Percentiles rank a stretch among this genome's conserved stretches.
Conservation (phyloP, 1,140 invertebrate genomes). For the Parasteatoda tepidariorum region DNA sequence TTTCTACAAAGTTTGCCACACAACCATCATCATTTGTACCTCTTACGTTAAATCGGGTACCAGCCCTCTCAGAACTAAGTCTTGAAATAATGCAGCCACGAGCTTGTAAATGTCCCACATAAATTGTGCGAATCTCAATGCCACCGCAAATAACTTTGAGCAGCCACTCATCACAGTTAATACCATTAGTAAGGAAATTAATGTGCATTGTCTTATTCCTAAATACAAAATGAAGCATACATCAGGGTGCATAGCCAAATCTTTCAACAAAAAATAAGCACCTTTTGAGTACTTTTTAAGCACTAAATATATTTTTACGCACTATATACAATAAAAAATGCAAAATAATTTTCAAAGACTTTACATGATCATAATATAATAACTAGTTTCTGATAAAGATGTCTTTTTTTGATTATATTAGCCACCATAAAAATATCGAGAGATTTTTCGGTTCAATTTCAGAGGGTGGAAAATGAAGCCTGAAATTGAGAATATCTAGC, state of each 20-base stretch:
- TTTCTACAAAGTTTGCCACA: conserved; percentile 99
- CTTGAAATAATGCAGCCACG: conserved; percentile 93
- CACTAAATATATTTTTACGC: too few relatives aligned
- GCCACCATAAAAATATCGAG: too few relatives aligned
- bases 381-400: neutral
- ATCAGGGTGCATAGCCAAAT: too few relatives aligned
- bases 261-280: too few relatives aligned
- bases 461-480: too few relatives aligned
- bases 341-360: too few relatives aligned
- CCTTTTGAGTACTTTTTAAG: too few relatives aligned
- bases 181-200: conserved; percentile 88
- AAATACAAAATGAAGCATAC: conserved; percentile 29
- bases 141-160: conserved; percentile 95
- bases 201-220: conserved; percentile 95
- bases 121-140: conserved; percentile 94
- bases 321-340: too few relatives aligned
- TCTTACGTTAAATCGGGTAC: conserved; percentile 96
- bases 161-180: conserved; percentile 89
- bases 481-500: too few relatives aligned
- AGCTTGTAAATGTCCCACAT: conserved; percentile 92
- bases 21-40: conserved; percentile 99
- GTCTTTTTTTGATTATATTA: too few relatives aligned
- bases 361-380: too few relatives aligned
- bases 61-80: conserved; percentile 95
- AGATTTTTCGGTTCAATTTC: too few relatives aligned